A percentile compares a stretch with the other conserved stretches of the same genome.
Conservation (phyloP, 2,888 invertebrate species). For the Cheilosia vulpina region DNA sequence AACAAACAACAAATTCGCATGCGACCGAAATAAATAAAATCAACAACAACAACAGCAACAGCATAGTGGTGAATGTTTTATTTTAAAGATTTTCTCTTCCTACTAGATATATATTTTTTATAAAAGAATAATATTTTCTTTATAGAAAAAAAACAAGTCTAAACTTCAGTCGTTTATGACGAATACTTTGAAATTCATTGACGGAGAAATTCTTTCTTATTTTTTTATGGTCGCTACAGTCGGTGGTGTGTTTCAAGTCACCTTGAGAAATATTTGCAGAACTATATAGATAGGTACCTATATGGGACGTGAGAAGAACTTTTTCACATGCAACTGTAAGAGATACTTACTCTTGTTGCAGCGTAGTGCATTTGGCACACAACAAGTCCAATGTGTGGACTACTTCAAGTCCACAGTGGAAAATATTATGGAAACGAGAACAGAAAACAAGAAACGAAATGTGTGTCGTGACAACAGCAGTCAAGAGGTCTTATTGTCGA, state of each 20-base stretch:
- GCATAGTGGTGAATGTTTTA: constrained; percentile 11
- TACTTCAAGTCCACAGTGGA: constrained; percentile 1
- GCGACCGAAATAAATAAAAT: constrained; percentile 38
- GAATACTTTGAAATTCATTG: constrained; percentile 40
- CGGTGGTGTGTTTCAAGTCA: constrained; percentile 30
- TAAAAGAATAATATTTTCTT: constrained; percentile 6
- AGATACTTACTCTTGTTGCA: constrained; percentile 9
- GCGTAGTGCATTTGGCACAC: background rate
- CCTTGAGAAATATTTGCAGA: constrained; percentile 50
- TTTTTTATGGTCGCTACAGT: background rate
- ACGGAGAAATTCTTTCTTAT: constrained; percentile 35
- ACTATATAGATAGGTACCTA: background rate
- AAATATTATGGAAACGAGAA: constrained; percentile 23
- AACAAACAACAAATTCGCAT: constrained; percentile 53
- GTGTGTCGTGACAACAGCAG: constrained; percentile 11
- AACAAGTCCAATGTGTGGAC: constrained; percentile 26
- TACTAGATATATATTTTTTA: constrained; percentile 9
- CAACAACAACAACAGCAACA: constrained; percentile 7
- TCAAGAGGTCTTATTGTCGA: constrained; percentile 16
- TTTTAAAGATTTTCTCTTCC: constrained; percentile 17
- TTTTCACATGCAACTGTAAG: constrained; percentile 11
- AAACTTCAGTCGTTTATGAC: constrained; percentile 34
- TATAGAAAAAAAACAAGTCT: constrained; percentile 5
- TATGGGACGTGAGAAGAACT: constrained; percentile 24
- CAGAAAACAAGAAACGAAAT: constrained; percentile 16